Evolutionary conservation across 2,113 vertebrate genomes (phyloP).

Genomic region (Gallinago media): DNA sequence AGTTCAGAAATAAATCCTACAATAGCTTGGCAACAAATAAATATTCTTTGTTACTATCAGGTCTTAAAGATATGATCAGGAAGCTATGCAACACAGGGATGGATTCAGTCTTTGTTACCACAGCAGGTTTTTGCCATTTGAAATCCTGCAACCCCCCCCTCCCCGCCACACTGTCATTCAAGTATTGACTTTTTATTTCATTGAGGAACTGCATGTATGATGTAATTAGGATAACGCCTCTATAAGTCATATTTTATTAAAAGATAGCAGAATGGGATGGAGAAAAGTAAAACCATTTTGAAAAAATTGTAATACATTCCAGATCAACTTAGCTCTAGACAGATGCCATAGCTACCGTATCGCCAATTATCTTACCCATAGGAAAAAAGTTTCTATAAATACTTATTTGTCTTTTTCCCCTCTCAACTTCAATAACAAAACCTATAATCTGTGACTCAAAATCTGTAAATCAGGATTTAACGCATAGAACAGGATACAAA

Average conservation of each 20-base stretch:
- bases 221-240: conserved; percentile 68
- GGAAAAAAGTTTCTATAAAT: conserved; percentile 23
- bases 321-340: neutral
- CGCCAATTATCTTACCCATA: neutral
- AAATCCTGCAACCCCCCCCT: conserved; percentile 17
- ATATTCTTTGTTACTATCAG: conserved; percentile 71
- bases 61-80: conserved; percentile 70
- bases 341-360: neutral
- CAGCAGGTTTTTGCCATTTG: conserved; percentile 48
- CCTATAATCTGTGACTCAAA: conserved; percentile 3
- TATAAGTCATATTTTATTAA: conserved; percentile 66
- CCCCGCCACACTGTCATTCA: conserved; percentile 20
- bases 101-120: conserved; percentile 67
- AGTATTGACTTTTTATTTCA: conserved; percentile 71
- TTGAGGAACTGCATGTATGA: conserved; percentile 32
- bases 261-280: conserved; percentile 44
- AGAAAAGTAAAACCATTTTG: conserved; percentile 34
- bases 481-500: conserved; percentile 35
- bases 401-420: neutral
- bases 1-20: conserved; percentile 73
- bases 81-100: conserved; percentile 54
- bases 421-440: conserved; percentile 30
- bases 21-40: conserved; percentile 74
- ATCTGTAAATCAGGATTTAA: conserved; percentile 8
- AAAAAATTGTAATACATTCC: neutral